Base-by-base conservation (phyloP, 2,113 vertebrate genomes). In the Polypterus senegalus region DNA sequence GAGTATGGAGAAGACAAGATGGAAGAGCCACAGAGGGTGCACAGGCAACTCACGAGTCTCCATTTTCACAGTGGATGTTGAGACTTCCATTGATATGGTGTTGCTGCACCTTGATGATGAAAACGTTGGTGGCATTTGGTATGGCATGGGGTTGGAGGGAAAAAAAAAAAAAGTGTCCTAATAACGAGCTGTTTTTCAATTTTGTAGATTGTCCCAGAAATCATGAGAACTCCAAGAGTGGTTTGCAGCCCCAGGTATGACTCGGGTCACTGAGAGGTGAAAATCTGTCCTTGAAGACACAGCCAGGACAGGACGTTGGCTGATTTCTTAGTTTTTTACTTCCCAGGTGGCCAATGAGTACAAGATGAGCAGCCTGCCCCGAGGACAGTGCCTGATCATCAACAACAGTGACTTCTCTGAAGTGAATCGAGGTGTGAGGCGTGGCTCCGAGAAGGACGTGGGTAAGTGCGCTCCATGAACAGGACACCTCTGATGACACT, bases 311-410 rank as follows among this genome's bases (percentile, higher is more conserved):
- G 65, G 10, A 5, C 46, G 52, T 46, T 60, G 52, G 9, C 5
- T 55, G 62, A 48, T 11, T 10, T 46, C 66, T 69, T 68, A 68
- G 27, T 27, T 27, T 27, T 58, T 48, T 60, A 65, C 9, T 48
- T 65, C 71, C 4, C 9, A 63, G 55, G 48, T 66, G 0, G 65
- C 73, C 10, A 49, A 48, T 49, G 44, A 54, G 60, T 94, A 96
- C 69, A 79, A 61, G 71, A 79, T 96, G 81, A 75, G 67, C 2
- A 87, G 71, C 68, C 67, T 27, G 1, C 90, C 89, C 4, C 70
- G 79, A 0, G 91, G 92, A 49, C 72, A 86, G 59, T 93, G 91
- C 57, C 55, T 96, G 65, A 92, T 96, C 70, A 73, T 96, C 49
- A 94, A 91, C 69, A 27, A 27, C 27, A 27, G 27, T 27, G 27